Base-by-base conservation (phyloP, 2,113 vertebrate genomes). In the Muntiacus reevesi region DNA sequence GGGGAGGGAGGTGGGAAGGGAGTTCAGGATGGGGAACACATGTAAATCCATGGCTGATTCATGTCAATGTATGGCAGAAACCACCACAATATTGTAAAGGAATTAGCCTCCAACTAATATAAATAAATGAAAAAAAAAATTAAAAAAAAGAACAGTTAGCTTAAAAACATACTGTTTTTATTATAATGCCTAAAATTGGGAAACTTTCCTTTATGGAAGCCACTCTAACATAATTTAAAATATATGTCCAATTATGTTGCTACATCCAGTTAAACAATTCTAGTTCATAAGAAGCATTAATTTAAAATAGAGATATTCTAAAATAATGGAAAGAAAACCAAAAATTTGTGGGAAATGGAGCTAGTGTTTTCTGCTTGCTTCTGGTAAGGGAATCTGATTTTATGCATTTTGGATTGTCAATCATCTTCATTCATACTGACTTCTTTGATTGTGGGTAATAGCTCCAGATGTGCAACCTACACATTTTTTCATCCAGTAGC, bases 401-500 rank as follows among this genome's bases (percentile, higher is more conserved):
- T 90, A 90, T 97, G 50, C 30, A 54, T 94, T 95, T 96, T 79
- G 78, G 36, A 16, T 91, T 96, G 94, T 89, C 74, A 97, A 40
- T 91, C 84, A 97, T 96, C 74, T 89, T 64, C 87, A 92, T 89
- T 97, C 94, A 93, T 84, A 57, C 55, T 95, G 74, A 59, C 47
- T 90, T 94, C 91, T 96, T 95, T 95, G 92, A 96, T 85, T 71
- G 47, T 95, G 93, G 54, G 12, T 98, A 88, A 90, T 86, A 92
- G 89, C 45, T 95, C 36, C 55, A 85, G 36, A 79, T 97, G 67
- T 95, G 59, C 71, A 94, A 64, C 67, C 50, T 78, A 95, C 17
- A 2, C 81, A 81, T 19, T 92, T 97, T 92, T 89, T 79, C 60
- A 97, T 36, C n/a, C 33, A 87, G 33, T 76, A 67, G 57, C 92